These are phyloP conservation scores for Diuraphis noxia DNA, from an alignment of 1,140 invertebrate genomes.

Conservation along the genomic window DNA sequence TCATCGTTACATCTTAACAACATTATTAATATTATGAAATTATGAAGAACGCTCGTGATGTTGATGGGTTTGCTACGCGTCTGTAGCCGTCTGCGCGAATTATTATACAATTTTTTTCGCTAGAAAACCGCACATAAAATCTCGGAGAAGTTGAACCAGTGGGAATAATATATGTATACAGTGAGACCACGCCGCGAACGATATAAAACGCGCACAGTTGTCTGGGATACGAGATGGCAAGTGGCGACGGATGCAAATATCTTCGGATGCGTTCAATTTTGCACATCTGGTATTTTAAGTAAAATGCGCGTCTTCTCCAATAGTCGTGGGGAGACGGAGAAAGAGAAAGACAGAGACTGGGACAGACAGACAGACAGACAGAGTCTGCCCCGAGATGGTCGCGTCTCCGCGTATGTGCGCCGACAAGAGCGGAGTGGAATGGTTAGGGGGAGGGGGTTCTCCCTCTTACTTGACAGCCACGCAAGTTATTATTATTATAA, in stretches of 20 bases:
- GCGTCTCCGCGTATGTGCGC: not conserved
- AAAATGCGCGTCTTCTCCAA: constrained; percentile 33
- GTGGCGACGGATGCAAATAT: constrained; percentile 45
- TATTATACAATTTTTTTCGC: not conserved
- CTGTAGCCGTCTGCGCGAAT: not conserved
- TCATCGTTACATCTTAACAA: not conserved
- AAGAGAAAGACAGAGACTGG: not conserved
- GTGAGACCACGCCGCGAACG: not conserved
- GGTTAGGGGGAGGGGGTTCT: not conserved
- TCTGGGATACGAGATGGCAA: not conserved
- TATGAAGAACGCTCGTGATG: too few relatives aligned
- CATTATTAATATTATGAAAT: not conserved
- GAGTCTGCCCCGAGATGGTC: constrained; percentile 6
- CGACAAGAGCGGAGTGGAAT: not conserved
- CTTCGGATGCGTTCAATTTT: constrained; percentile 49
- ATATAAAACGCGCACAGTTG: constrained; percentile 36
- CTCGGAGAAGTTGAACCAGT: not conserved
- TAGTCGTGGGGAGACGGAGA: not conserved
- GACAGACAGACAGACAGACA: not conserved
- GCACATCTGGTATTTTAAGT: constrained; percentile 54
- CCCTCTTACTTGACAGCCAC: constrained; percentile 45
- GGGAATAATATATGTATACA: not conserved
- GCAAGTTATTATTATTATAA: constrained; percentile 54
- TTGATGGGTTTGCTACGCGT: not conserved
- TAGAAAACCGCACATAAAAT: not conserved